phyloP scores from a whole-genome alignment of 92 coral and sea anemone genomes.

The Parazoanthus darwini region DNA sequence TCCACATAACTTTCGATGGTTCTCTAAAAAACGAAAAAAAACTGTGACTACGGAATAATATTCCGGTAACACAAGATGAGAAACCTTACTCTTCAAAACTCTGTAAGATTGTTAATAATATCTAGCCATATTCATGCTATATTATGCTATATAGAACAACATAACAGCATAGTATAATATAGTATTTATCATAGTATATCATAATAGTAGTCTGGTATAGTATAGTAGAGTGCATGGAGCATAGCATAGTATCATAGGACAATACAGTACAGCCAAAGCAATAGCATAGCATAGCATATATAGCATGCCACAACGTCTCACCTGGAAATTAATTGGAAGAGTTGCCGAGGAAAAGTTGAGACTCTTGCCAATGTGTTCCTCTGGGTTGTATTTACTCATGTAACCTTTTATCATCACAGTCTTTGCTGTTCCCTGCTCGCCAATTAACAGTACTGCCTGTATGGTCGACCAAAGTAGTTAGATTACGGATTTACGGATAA shows the following conservation, averaged over 20 bases:
- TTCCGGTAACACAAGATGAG: neutral
- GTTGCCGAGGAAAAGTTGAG: conserved; percentile 91
- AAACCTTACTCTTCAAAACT: too few relatives aligned
- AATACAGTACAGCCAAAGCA: too few relatives aligned
- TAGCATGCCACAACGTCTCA: neutral
- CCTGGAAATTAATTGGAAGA: conserved; percentile 84
- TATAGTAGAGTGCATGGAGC: neutral
- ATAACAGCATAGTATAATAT: too few relatives aligned
- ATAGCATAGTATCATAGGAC: too few relatives aligned
- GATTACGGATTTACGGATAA: too few relatives aligned
- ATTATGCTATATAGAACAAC: too few relatives aligned
- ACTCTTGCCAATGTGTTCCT: conserved; percentile 80
- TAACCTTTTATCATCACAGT: conserved; percentile 94
- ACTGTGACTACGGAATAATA: neutral
- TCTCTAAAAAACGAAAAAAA: conserved; percentile 49
- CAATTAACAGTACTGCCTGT: conserved; percentile 87
- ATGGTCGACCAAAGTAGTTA: neutral
- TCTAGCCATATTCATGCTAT: too few relatives aligned
- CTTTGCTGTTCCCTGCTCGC: conserved; percentile 93
- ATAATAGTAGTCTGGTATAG: too few relatives aligned
- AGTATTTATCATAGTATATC: too few relatives aligned
- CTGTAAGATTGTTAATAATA: too few relatives aligned
- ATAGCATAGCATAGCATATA: too few relatives aligned
- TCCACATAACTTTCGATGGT: conserved; percentile 91
- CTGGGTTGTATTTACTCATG: conserved; percentile 89